Base-by-base conservation (phyloP, 2,797 vertebrate genomes). In the Acridotheres tristis region DNA sequence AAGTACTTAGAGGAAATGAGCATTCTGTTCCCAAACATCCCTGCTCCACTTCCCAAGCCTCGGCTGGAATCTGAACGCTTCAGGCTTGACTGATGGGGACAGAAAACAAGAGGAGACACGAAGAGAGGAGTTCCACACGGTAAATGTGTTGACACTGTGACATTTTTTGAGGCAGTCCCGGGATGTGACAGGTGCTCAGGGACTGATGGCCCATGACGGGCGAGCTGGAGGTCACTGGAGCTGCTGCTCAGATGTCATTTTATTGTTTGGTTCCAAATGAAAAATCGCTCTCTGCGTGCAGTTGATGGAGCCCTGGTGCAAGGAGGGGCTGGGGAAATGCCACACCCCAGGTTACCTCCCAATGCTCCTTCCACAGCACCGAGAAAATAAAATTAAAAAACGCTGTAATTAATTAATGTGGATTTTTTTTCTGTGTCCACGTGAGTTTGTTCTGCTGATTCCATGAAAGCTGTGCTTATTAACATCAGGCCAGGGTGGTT, bases 1-100 rank as follows among this genome's bases (percentile, higher is more conserved):
- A 78, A 94, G 72, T 34, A 67, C 93, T 97, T 81, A 91, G 91
- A 96, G 93, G 88, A 96, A 95, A 97, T n/a, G 85, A 98, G 85
- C 73, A 69, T 83, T 73, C 92, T 55, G 78, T 43, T 96, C 93
- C 92, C 94, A 87, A 91, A 69, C 74, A 66, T 5, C 62, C 0
- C 63, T 51, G 79, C 42, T 91, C 74, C 51, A 32, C 67, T 91
- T 96, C 51, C 71, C 50, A 47, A 57, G 71, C 86, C 8, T 89
- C 79, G 40, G 51, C 89, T 54, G 65, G 48, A 25, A 43, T 92
- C 63, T 73, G 7, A 74, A 18, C 3, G 1, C 88, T 54, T 63
- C 11, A 34, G 78, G 16, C 12, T 61, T 90, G 94, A 96, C 71
- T 68, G 95, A 86, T 88, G 71, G 91, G 77, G 58, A 50, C 78